A percentile compares a stretch with the other conserved stretches of the same genome.
Conservation (phyloP, 1,140 invertebrate genomes). For the Drosophila sulfurigaster region DNA sequence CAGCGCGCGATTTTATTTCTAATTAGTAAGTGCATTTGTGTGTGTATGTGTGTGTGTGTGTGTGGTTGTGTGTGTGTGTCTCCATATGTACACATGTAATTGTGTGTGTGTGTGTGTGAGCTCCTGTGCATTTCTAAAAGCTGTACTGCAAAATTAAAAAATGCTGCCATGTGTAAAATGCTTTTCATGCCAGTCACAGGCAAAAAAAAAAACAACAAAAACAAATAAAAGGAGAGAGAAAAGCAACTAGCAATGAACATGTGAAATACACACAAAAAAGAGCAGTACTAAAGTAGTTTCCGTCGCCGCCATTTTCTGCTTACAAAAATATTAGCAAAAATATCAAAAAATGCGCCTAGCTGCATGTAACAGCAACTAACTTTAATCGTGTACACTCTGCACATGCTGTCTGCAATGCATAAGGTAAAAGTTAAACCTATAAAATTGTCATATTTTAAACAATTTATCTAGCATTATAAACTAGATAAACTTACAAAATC, state of each 20-base stretch:
- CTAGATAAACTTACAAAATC: too few relatives aligned
- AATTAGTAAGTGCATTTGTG: conserved; percentile 76
- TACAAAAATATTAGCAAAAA: conserved; percentile 29
- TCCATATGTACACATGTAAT: conserved; percentile 18
- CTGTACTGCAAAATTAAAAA: conserved; percentile 83
- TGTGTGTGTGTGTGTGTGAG: conserved; percentile 26
- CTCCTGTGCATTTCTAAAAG: conserved; percentile 69
- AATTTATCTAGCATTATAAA: too few relatives aligned
- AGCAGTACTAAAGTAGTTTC: conserved; percentile 35
- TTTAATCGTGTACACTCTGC: background rate
- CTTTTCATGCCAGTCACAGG: conserved; percentile 76
- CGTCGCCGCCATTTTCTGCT: conserved; percentile 15
- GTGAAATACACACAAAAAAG: conserved; percentile 34
- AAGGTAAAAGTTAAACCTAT: too few relatives aligned
- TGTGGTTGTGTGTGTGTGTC: conserved; percentile 37
- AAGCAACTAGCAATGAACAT: conserved; percentile 38
- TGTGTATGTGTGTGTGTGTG: conserved; percentile 31
- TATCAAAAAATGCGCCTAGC: conserved; percentile 6
- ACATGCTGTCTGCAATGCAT: background rate
- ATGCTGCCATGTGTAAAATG: conserved; percentile 84
- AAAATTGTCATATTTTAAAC: too few relatives aligned
- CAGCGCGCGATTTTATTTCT: conserved; percentile 80
- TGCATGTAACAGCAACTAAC: background rate
- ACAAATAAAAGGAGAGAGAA: conserved; percentile 10
- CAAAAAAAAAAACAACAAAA: conserved; percentile 34